phyloP scores from a whole-genome alignment of 2,797 vertebrate genomes.

The Catamblyrhynchus diadema region DNA sequence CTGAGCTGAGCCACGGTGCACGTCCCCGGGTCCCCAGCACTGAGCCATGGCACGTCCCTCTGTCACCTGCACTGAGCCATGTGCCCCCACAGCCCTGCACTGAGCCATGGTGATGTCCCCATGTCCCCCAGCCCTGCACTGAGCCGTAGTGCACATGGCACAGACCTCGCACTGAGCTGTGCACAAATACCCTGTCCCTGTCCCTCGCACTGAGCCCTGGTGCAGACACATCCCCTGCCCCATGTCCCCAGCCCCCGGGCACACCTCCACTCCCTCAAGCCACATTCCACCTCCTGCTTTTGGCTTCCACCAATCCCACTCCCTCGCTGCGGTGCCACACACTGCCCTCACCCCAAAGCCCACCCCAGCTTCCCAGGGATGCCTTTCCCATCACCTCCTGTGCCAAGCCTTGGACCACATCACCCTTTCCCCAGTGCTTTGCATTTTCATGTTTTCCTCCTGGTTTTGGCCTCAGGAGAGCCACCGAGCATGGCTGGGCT shows the following conservation, averaged over 20 bases:
- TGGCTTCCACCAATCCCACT: not conserved
- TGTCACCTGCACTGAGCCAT: not conserved
- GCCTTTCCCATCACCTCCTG: rapidly evolving
- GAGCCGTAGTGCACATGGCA: not conserved
- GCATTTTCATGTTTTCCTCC: not conserved
- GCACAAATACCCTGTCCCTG: not conserved
- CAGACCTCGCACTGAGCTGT: not conserved
- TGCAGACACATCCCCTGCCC: not conserved
- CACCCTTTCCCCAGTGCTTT: not conserved
- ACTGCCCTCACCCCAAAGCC: rapidly evolving
- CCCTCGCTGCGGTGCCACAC: not conserved
- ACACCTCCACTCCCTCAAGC: rapidly evolving
- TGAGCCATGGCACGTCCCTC: not conserved
- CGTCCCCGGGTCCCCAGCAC: not conserved
- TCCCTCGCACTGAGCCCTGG: not conserved
- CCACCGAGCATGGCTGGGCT: rapidly evolving
- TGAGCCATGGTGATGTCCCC: not conserved
- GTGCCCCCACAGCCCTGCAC: not conserved
- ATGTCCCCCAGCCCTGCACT: not conserved
- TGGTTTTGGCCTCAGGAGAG: not conserved
- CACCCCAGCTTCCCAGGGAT: rapidly evolving
- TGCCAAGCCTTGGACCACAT: not conserved
- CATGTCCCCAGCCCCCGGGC: rapidly evolving
- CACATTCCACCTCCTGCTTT: not conserved
- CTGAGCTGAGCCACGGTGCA: not conserved